Conservation (phyloP, 1,140 invertebrate species). For the Drosophila leontia region DNA sequence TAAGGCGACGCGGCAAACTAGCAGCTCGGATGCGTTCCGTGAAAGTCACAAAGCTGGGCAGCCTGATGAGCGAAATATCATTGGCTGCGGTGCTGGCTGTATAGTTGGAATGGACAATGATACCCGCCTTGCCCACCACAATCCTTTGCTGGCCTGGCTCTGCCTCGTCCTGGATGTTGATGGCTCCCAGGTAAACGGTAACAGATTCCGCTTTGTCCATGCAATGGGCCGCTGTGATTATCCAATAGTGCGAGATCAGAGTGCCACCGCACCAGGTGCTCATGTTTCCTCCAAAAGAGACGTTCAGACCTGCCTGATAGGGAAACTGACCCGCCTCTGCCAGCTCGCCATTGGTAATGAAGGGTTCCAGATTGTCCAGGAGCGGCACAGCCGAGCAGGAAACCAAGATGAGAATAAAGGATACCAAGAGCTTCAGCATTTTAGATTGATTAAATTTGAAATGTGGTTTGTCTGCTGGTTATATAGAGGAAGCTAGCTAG, state of each 20-base stretch:
- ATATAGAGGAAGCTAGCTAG: slow-evolving; percentile 8
- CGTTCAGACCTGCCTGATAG: slow-evolving; percentile 70
- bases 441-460: background rate
- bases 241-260: slow-evolving; percentile 48
- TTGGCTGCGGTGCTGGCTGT: slow-evolving; percentile 47
- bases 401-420: background rate
- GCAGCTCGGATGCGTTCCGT: slow-evolving; percentile 33
- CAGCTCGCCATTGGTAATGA: slow-evolving; percentile 61
- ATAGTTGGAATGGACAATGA: slow-evolving; percentile 52
- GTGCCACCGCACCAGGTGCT: slow-evolving; percentile 62
- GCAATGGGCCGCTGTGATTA: slow-evolving; percentile 67
- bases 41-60: slow-evolving; percentile 30
- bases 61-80: slow-evolving; percentile 55
- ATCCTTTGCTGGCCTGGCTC: slow-evolving; percentile 33
- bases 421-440: slow-evolving; percentile 2
- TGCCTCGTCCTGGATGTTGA: slow-evolving; percentile 22
- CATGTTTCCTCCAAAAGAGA: slow-evolving; percentile 37
- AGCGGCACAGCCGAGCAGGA: slow-evolving; percentile 1
- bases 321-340: slow-evolving; percentile 59
- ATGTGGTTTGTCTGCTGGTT: background rate
- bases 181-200: slow-evolving; percentile 41
- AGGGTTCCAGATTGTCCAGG: slow-evolving; percentile 6
- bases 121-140: slow-evolving; percentile 1
- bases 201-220: slow-evolving; percentile 34
- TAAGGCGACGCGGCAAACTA: slow-evolving; percentile 21